phyloP scores from a whole-genome alignment of 2,113 vertebrate genomes.

The Tonatia bakeri region DNA sequence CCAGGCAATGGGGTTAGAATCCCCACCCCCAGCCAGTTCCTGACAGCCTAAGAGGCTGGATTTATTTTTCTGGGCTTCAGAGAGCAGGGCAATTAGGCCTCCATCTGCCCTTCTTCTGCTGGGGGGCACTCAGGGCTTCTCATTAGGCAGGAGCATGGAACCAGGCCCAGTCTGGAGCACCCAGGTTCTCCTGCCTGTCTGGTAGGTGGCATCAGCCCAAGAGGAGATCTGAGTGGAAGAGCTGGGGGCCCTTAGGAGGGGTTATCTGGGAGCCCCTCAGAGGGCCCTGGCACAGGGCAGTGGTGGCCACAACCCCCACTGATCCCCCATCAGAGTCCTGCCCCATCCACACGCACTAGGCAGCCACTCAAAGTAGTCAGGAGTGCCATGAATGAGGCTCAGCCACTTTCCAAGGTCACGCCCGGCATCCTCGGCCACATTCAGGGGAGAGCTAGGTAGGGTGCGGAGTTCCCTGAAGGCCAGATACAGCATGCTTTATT shows the following conservation, averaged over 20 bases:
- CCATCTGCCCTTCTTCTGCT: slow-evolving; percentile 41
- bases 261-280: no score
- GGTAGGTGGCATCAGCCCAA: background rate
- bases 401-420: accelerated
- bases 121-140: background rate
- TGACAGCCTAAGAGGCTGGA: slow-evolving; percentile 58
- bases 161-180: background rate
- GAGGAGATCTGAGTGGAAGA: background rate
- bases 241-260: background rate
- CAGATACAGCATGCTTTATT: background rate
- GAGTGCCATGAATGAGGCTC: background rate
- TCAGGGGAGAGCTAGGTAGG: background rate
- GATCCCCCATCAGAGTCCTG: background rate
- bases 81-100: slow-evolving; percentile 59
- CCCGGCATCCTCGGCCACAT: background rate
- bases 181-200: background rate
- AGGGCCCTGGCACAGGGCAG: background rate
- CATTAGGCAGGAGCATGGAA: slow-evolving; percentile 7
- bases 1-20: slow-evolving; percentile 46
- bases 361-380: background rate
- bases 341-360: background rate
- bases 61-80: slow-evolving; percentile 52
- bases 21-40: slow-evolving; percentile 33
- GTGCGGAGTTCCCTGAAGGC: background rate
- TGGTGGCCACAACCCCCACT: background rate